Percentiles rank a stretch among this genome's conserved stretches.
These are phyloP conservation scores for Heterodera carotae DNA, from an alignment of 1,140 invertebrate genomes.

Conservation along the genomic window DNA sequence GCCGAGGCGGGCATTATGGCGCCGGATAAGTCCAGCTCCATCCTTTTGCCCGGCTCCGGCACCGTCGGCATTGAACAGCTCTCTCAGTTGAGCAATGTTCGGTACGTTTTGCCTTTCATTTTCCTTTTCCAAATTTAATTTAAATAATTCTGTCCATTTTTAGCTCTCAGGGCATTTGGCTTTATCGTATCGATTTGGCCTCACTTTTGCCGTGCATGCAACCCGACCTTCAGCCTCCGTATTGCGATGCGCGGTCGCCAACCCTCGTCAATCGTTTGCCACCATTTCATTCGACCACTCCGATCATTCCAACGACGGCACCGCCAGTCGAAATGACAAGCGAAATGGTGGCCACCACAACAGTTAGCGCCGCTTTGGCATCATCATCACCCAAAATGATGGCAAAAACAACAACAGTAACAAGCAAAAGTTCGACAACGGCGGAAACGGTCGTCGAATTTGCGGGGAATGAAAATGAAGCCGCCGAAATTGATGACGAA, in stretches of 20 bases:
- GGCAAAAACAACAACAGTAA: not conserved
- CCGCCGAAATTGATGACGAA: too few species aligned
- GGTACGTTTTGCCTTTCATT: slow-evolving; percentile 30
- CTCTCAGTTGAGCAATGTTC: slow-evolving; percentile 59
- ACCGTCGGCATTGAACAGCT: slow-evolving; percentile 61
- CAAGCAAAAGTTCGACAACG: too few species aligned
- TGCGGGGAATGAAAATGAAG: not conserved
- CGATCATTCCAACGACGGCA: not conserved
- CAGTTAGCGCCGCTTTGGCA: not conserved
- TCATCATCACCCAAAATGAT: not conserved
- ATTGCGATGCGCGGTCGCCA: slow-evolving; percentile 58
- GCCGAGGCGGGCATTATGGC: slow-evolving; percentile 63
- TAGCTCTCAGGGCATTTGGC: slow-evolving; percentile 57
- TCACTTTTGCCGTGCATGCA: slow-evolving; percentile 50
- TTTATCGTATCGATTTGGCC: slow-evolving; percentile 58
- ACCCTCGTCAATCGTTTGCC: slow-evolving; percentile 38
- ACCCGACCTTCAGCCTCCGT: slow-evolving; percentile 56
- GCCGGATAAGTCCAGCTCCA: slow-evolving; percentile 55
- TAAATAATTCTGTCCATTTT: not conserved
- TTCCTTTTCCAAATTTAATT: too few species aligned
- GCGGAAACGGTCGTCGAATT: not conserved
- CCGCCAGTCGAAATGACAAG: not conserved
- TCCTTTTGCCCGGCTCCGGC: slow-evolving; percentile 62
- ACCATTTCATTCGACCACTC: not conserved
- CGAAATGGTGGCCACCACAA: not conserved